These are phyloP conservation scores for Drosophila gaucha DNA, from an alignment of 2,888 invertebrate species.

Conservation along the genomic window DNA sequence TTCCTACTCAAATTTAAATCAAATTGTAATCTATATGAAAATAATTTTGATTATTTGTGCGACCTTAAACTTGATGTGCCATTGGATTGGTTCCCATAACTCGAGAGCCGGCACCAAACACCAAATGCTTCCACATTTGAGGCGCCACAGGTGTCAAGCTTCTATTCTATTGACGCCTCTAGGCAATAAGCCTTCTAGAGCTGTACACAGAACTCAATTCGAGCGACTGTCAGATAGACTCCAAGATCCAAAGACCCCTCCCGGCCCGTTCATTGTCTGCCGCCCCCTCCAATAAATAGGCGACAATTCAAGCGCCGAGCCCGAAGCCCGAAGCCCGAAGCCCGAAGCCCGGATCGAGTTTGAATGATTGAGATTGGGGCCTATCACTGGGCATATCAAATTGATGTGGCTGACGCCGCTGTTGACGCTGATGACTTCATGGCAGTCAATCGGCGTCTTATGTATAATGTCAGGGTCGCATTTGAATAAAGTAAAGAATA, in stretches of 20 bases:
- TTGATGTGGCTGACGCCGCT: constrained; percentile 67
- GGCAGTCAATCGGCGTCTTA: constrained; percentile 54
- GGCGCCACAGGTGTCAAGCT: constrained; percentile 71
- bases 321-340: not conserved
- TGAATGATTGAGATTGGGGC: constrained; percentile 30
- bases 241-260: constrained; percentile 20
- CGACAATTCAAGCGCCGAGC: not conserved
- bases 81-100: constrained; percentile 5
- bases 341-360: constrained; percentile 2
- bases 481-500: constrained; percentile 76
- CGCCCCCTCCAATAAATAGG: constrained; percentile 21
- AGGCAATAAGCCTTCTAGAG: constrained; percentile 41
- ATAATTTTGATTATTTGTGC: not conserved
- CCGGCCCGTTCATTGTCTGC: constrained; percentile 48
- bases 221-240: constrained; percentile 43
- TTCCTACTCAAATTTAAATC: constrained; percentile 1
- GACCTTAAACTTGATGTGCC: constrained; percentile 9
- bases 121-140: constrained; percentile 44
- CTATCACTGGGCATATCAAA: constrained; percentile 58
- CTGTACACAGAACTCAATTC: constrained; percentile 32
- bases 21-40: constrained; percentile 1
- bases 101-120: not conserved
- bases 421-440: constrained; percentile 76
- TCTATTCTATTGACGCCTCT: constrained; percentile 64
- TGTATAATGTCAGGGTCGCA: constrained; percentile 48